Conservation (phyloP, 2,113 vertebrate genomes). For the Myanophis thanlyinensis region DNA sequence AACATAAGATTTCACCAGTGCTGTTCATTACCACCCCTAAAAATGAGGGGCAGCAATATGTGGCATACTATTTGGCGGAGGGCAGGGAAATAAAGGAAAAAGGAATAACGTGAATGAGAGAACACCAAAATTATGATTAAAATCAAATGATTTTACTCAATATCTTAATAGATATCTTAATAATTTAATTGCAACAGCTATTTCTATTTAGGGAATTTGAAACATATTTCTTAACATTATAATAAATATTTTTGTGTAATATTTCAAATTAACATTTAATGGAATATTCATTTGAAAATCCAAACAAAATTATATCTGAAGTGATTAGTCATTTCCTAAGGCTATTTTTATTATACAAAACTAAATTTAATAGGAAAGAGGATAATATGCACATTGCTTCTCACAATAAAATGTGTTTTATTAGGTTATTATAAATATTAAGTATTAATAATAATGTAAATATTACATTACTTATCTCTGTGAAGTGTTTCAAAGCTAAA, state of each 20-base stretch:
- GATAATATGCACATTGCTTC: background rate
- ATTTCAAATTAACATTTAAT: background rate
- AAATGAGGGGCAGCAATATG: conserved; percentile 88
- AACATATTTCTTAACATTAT: background rate
- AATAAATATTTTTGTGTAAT: background rate
- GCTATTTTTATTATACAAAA: background rate
- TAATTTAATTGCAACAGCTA: background rate
- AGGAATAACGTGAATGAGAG: conserved; percentile 86
- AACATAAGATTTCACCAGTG: conserved; percentile 98
- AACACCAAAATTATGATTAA: conserved; percentile 85
- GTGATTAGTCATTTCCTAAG: background rate
- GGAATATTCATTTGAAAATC: background rate
- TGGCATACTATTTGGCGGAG: conserved; percentile 82
- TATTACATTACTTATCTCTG: background rate
- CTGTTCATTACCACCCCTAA: conserved; percentile 86
- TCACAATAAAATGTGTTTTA: background rate
- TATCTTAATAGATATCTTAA: background rate
- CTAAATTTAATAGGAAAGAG: background rate
- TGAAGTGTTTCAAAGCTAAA: background rate
- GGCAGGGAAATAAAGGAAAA: conserved; percentile 67
- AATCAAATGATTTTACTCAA: conserved; percentile 24
- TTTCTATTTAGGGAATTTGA: background rate
- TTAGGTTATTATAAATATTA: background rate
- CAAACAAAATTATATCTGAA: background rate
- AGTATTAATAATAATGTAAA: too few relatives aligned